Percentiles rank a stretch among this genome's conserved stretches.
Conservation (phyloP, 2,113 vertebrate genomes). For the Semnopithecus entellus region DNA sequence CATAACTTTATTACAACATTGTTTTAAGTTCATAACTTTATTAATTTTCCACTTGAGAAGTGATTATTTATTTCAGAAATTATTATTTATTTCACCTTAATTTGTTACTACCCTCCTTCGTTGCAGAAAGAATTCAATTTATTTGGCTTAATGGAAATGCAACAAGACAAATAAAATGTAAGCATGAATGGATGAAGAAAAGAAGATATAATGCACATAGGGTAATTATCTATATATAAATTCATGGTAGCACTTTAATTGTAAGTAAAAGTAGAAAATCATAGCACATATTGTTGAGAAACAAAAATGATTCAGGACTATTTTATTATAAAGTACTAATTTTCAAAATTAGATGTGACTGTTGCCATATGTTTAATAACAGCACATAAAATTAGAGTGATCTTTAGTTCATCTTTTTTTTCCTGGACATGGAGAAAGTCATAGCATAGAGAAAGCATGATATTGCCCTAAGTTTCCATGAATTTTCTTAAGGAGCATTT, state of each 20-base stretch:
- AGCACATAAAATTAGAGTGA: not conserved
- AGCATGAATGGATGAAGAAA: not conserved
- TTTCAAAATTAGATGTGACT: not conserved
- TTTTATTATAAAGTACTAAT: not conserved
- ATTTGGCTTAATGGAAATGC: not conserved
- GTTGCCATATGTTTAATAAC: not conserved
- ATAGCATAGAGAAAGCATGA: not conserved
- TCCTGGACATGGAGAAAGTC: not conserved
- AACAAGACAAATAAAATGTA: not conserved
- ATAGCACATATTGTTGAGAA: not conserved
- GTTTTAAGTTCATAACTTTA: not conserved
- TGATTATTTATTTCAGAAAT: not conserved
- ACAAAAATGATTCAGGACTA: not conserved
- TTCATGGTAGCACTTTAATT: not conserved
- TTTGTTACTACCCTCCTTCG: not conserved
- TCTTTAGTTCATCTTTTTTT: not conserved
- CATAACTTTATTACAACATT: not conserved
- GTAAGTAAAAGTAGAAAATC: conserved; percentile 18
- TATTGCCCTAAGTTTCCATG: not conserved
- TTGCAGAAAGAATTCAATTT: not conserved
- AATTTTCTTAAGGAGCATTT: conserved; percentile 2
- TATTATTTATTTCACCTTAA: not conserved
- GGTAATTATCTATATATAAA: not conserved
- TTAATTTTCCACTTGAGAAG: not conserved
- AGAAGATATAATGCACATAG: not conserved